A percentile compares a stretch with the other conserved stretches of the same genome.
Conservation (phyloP, 1,140 invertebrate genomes). For the Drosophila neocordata region DNA sequence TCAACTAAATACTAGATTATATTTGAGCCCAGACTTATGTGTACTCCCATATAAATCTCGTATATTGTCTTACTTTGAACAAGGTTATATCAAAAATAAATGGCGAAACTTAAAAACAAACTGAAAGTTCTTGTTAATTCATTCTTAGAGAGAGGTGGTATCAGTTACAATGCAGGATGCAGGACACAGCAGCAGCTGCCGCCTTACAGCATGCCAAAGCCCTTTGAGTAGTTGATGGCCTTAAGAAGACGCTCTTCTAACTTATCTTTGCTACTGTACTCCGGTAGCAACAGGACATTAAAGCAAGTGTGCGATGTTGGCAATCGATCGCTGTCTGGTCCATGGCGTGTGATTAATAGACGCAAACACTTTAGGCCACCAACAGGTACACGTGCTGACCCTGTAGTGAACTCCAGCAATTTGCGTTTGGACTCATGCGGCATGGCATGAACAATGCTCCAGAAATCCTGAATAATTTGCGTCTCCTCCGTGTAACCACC, state of each 20-base stretch:
- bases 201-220: constrained; percentile 91
- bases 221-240: constrained; percentile 95
- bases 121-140: constrained; percentile 48
- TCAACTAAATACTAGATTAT: constrained; percentile 6
- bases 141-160: constrained; percentile 62
- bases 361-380: constrained; percentile 95
- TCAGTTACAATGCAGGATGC: constrained; percentile 62
- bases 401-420: constrained; percentile 96
- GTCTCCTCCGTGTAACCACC: constrained; percentile 93
- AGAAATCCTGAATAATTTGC: constrained; percentile 94
- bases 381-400: constrained; percentile 96
- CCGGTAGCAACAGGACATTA: constrained; percentile 96
- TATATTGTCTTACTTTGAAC: constrained; percentile 72
- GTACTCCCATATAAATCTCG: constrained; percentile 43
- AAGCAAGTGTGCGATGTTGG: constrained; percentile 97
- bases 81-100: constrained; percentile 77
- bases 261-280: constrained; percentile 93
- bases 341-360: constrained; percentile 91
- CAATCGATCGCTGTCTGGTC: constrained; percentile 90
- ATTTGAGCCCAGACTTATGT: constrained; percentile 10
- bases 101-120: constrained; percentile 66
- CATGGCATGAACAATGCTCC: constrained; percentile 96
- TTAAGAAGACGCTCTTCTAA: constrained; percentile 93
- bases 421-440: constrained; percentile 93
- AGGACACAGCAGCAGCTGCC: constrained; percentile 32